phyloP scores from a whole-genome alignment of 2,888 invertebrate species.

The Iselma pallidipennis region DNA sequence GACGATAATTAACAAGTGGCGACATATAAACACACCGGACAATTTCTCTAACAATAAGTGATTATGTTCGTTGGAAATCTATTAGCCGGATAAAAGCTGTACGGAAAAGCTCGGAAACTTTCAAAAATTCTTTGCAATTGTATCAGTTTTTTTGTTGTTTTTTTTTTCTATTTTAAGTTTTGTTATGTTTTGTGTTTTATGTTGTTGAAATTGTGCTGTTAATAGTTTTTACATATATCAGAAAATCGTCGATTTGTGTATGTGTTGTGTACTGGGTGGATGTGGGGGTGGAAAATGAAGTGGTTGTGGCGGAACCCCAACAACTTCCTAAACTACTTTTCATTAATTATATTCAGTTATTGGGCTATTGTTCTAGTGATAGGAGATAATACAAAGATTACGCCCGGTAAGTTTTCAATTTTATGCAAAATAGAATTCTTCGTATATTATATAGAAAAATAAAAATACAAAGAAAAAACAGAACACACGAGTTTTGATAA shows the following conservation, averaged over 20 bases:
- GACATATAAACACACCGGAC: not conserved
- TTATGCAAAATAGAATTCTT: slow-evolving; percentile 1
- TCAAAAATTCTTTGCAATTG: not conserved
- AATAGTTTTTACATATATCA: slow-evolving; percentile 12
- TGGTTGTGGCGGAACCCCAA: slow-evolving; percentile 43
- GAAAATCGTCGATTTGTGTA: slow-evolving; percentile 24
- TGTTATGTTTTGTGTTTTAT: slow-evolving; percentile 26
- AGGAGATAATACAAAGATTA: slow-evolving; percentile 41
- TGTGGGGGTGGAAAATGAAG: slow-evolving; percentile 42
- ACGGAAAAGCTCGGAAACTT: not conserved
- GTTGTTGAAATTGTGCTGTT: not conserved
- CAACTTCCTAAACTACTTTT: slow-evolving; percentile 37
- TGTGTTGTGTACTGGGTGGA: slow-evolving; percentile 35
- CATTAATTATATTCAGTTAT: slow-evolving; percentile 37
- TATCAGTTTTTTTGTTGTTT: not conserved
- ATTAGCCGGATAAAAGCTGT: not conserved
- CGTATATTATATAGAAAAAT: slow-evolving; percentile 6
- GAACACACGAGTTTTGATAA: not conserved
- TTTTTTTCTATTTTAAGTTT: slow-evolving; percentile 9
- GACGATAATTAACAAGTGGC: not conserved
- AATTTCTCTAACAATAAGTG: too few relatives aligned
- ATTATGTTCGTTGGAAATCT: not conserved
- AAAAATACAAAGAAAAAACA: not conserved
- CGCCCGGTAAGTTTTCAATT: slow-evolving; percentile 26
- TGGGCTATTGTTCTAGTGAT: slow-evolving; percentile 42